Evolutionary conservation across 1,140 invertebrate genomes (phyloP).

Genomic region (Intoshia linei): DNA sequence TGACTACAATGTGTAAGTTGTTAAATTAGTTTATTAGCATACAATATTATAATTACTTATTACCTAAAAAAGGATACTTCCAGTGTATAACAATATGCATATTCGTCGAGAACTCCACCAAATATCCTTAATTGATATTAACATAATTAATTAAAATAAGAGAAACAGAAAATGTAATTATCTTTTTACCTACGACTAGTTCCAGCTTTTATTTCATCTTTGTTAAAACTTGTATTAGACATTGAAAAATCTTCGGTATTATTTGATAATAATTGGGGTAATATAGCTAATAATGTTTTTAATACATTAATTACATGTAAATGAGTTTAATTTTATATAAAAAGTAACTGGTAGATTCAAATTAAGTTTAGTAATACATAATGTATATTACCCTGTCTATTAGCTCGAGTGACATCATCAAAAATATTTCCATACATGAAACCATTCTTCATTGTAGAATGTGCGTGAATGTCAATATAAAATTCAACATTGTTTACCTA

Average conservation of each 20-base stretch:
- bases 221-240: constrained; percentile 52
- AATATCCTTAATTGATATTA: constrained; percentile 29
- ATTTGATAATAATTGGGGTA: constrained; percentile 50
- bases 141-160: too few relatives aligned
- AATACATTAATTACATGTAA: too few relatives aligned
- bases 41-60: too few relatives aligned
- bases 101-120: constrained; percentile 31
- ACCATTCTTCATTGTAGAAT: constrained; percentile 52
- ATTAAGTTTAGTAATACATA: too few relatives aligned
- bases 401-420: constrained; percentile 32
- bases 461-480: constrained; percentile 65
- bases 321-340: too few relatives aligned
- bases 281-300: too few relatives aligned
- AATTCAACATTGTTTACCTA: constrained; percentile 50
- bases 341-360: too few relatives aligned
- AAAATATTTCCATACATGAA: constrained; percentile 84
- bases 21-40: too few relatives aligned
- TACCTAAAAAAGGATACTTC: constrained; percentile 56
- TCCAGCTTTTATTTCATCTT: constrained; percentile 46
- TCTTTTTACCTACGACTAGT: constrained; percentile 38
- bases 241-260: constrained; percentile 46
- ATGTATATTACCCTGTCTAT: too few relatives aligned
- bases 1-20: too few relatives aligned
- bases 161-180: too few relatives aligned
- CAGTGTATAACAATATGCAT: constrained; percentile 45